phyloP scores from a whole-genome alignment of 2,888 invertebrate species.

The Cheilosia vulpina region DNA sequence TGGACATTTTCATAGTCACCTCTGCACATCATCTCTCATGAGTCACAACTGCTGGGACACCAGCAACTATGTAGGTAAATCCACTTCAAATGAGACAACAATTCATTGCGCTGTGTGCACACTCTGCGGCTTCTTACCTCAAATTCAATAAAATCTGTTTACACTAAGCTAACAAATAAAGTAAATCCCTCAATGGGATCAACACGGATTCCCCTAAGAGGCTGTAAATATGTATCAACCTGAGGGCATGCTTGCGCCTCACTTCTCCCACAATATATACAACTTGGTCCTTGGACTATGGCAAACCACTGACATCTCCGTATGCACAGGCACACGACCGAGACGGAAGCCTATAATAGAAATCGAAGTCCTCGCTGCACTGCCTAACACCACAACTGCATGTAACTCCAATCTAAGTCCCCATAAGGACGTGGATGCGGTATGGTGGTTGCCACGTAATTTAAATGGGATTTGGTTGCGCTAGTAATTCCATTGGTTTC shows the following conservation, averaged over 20 bases:
- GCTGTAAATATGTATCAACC: background rate
- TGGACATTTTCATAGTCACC: no score
- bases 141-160: slow-evolving; percentile 34
- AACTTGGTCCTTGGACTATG: background rate
- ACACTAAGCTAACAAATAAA: slow-evolving; percentile 24
- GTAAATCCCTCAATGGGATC: slow-evolving; percentile 17
- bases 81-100: background rate
- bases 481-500: slow-evolving; percentile 41
- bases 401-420: background rate
- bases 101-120: background rate
- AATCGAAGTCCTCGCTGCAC: slow-evolving; percentile 26
- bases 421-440: background rate
- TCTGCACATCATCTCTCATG: no score
- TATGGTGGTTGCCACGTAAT: slow-evolving; percentile 36
- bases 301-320: slow-evolving; percentile 15
- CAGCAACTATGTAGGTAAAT: background rate
- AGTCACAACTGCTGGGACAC: background rate
- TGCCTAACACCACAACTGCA: background rate
- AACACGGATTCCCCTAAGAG: background rate
- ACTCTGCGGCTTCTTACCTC: background rate
- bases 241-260: background rate
- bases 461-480: slow-evolving; percentile 49
- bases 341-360: slow-evolving; percentile 33
- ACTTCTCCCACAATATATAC: background rate
- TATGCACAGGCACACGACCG: background rate